These are phyloP conservation scores for Limnephilus marmoratus DNA, from an alignment of 2,888 invertebrate genomes.

Conservation along the genomic window DNA sequence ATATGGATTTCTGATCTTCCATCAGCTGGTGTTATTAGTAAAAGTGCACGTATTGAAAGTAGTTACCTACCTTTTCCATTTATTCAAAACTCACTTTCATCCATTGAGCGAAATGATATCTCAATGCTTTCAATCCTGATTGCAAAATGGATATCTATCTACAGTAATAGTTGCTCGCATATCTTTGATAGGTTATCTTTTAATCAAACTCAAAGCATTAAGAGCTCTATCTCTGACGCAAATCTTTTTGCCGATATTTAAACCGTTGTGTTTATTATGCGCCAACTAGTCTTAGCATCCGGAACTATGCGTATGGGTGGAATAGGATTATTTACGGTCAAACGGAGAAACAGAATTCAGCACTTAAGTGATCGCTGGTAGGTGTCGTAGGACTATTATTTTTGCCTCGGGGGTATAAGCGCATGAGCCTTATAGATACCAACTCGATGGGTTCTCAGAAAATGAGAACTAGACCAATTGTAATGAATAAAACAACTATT, in stretches of 20 bases:
- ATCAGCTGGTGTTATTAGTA: neutral
- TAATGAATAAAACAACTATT: no score
- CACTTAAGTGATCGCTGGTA: slow-evolving; percentile 53
- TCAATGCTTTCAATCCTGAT: neutral
- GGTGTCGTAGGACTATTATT: neutral
- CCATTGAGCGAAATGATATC: neutral
- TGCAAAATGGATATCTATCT: neutral
- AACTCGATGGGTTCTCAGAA: no score
- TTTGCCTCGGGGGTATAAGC: neutral
- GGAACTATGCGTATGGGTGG: slow-evolving; percentile 54
- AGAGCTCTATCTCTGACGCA: neutral
- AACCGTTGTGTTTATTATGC: slow-evolving; percentile 58
- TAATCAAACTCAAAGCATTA: neutral
- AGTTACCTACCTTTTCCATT: neutral
- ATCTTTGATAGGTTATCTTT: neutral
- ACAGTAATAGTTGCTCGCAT: neutral
- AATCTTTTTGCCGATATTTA: slow-evolving; percentile 41
- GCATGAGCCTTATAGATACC: neutral
- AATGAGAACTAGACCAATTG: no score
- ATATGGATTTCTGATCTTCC: neutral
- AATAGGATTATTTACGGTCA: slow-evolving; percentile 65
- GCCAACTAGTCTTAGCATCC: slow-evolving; percentile 56
- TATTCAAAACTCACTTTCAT: neutral
- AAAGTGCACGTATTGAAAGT: neutral
- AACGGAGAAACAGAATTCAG: slow-evolving; percentile 64